These are phyloP conservation scores for Pammene fasciana DNA, from an alignment of 2,888 invertebrate species.

Conservation along the genomic window DNA sequence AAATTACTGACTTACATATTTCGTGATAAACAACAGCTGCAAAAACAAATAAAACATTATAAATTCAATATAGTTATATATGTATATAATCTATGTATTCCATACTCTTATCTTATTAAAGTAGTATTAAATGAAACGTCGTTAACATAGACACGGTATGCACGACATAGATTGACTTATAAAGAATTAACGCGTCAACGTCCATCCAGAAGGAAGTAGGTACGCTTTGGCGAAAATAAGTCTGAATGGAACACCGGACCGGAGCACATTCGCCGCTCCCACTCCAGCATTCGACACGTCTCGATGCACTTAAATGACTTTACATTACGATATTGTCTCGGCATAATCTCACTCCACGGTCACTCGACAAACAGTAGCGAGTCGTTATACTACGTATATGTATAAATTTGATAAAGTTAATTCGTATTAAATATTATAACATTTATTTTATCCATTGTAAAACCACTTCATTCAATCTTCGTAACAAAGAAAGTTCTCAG, in stretches of 20 bases:
- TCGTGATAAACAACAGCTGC: constrained; percentile 52
- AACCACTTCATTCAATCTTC: constrained; percentile 67
- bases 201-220: constrained; percentile 48
- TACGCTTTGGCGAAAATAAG: constrained; percentile 24
- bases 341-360: constrained; percentile 82
- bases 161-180: constrained; percentile 50
- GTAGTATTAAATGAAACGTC: constrained; percentile 44
- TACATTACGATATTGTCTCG: constrained; percentile 80
- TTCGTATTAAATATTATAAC: constrained; percentile 77
- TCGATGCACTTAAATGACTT: constrained; percentile 65
- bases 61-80: constrained; percentile 45
- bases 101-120: constrained; percentile 29
- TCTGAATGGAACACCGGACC: constrained; percentile 52
- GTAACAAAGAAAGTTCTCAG: constrained; percentile 61
- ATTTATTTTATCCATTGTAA: constrained; percentile 68
- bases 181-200: constrained; percentile 48
- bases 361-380: constrained; percentile 79
- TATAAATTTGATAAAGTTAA: constrained; percentile 83
- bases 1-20: constrained; percentile 54
- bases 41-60: constrained; percentile 52
- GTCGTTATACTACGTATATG: constrained; percentile 76
- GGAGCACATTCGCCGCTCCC: constrained; percentile 48
- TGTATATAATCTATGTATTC: constrained; percentile 41
- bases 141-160: constrained; percentile 51
- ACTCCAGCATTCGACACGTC: constrained; percentile 38